Evolutionary conservation across 2,888 invertebrate genomes (phyloP), one percentile per base, ranked within the genome.

Genomic region (Hipparchia sbordonii): DNA sequence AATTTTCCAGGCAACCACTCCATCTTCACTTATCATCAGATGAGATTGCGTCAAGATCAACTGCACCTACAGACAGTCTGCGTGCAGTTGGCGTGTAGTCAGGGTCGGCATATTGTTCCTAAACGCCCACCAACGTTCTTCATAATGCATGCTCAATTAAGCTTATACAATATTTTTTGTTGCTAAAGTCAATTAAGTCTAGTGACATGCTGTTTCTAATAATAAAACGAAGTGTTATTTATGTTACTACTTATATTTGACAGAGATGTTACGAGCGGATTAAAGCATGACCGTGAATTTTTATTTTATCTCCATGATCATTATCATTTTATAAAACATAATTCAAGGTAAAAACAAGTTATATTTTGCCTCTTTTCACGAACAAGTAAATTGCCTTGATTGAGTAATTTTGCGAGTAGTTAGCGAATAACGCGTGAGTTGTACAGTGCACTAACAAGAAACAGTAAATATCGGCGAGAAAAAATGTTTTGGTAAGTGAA

Each of bases 401-500:
- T 45, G n/a, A 45, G 2, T 61, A n/a, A 61, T 61, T 45, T 60
- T 60, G 45, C 2, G 60, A 45, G 6, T 45, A 45, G 0, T 39
- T n/a, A 1, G 1, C 9, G n/a, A 61, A 61, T 45, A 45, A n/a
- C 12, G 23, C 2, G 12, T 61, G 45, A 61, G 45, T 45, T n/a
- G 12, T 45, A 45, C 45, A 2, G 12, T 12, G 6, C 9, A 12
- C 45, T 45, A 12, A 45, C n/a, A n/a, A 45, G 39, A 61, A 61
- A 12, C 39, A 39, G 60, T 61, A 7, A n/a, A 45, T 61, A 39
- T 39, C 39, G 39, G 39, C 5, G 60, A 23, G 5, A 2, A 9
- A 60, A 39, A 60, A 60, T 60, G 60, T 39, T 60, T 6, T 12
- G 6, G 60, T 60, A 23, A 60, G 60, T 39, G 39, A 60, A 60